Conservation (phyloP, 30 jellyfish, hydroid and myxozoan species). For the Cassiopea andromeda region DNA sequence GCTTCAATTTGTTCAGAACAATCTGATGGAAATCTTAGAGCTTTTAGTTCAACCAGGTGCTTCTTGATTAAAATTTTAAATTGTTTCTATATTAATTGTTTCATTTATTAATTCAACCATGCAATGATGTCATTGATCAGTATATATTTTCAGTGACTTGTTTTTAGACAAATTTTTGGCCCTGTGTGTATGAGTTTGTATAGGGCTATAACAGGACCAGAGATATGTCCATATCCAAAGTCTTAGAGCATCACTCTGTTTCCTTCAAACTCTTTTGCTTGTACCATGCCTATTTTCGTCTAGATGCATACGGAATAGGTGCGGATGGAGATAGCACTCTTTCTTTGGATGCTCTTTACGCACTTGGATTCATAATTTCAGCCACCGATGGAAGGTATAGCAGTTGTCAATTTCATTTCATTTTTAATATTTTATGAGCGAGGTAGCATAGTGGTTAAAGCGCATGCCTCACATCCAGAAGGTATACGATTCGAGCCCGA, state of each 20-base stretch:
- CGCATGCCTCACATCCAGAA: too few species aligned
- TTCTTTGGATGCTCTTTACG: slow-evolving; percentile 59
- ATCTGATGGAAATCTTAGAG: slow-evolving; percentile 82
- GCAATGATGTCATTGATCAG: neutral
- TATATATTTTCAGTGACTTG: neutral
- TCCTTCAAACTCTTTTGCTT: neutral
- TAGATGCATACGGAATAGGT: slow-evolving; percentile 80
- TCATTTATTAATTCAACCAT: neutral
- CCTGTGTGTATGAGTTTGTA: too few species aligned
- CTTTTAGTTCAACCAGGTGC: slow-evolving; percentile 91
- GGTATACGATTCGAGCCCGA: too few species aligned
- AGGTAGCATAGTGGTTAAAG: too few species aligned
- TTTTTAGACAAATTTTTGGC: too few species aligned
- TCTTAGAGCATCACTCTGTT: neutral
- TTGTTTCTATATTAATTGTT: neutral
- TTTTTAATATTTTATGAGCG: too few species aligned
- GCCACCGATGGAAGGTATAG: slow-evolving; percentile 88
- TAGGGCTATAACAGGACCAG: too few species aligned
- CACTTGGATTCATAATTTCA: slow-evolving; percentile 75
- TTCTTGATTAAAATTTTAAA: neutral
- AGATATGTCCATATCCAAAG: too few species aligned
- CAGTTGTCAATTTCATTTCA: neutral
- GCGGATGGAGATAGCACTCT: slow-evolving; percentile 73
- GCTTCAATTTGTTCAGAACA: slow-evolving; percentile 72
- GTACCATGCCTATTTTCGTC: neutral